Evolutionary conservation across 2,797 vertebrate genomes (phyloP), one percentile per base, ranked within the genome.

Genomic region (Myotis findleyi): DNA sequence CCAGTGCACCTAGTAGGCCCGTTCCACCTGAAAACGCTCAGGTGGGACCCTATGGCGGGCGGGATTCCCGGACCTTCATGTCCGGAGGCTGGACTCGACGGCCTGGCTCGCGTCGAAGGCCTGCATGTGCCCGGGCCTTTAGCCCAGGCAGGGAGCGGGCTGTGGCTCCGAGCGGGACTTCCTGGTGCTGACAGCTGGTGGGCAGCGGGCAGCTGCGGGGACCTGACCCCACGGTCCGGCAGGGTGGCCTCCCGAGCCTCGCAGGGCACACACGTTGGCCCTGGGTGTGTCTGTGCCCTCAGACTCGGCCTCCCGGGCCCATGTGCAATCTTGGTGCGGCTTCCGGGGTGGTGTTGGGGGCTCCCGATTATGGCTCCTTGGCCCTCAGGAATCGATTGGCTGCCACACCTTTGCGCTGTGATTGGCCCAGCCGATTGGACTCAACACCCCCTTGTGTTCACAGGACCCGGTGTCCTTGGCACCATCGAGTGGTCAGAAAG

Each of bases 41-140:
- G 23, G 20, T 30, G 64, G 44, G 12, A 10, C 51, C 33, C 0
- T 1, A 2, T 0, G 4, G 2, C 0, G 0, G 6, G n/a, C 59
- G 27, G 4, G 33, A 1, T 41, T 57, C 38, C 51, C 25, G 7
- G 72, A 66, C 66, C 49, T 59, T 85, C 64, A 1, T 0, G 30
- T 64, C 62, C 30, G 7, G 30, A 10, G 18, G 33, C 66, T 10
- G 66, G n/a, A 17, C 66, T 66, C 30, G 3, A 23, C 1, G n/a
- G 57, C 41, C 76, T 41, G 57, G 87, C n/a, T 82, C 0, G 3
- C 49, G 21, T 21, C 17, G 5, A 44, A 27, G 27, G 23, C 93
- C 92, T 71, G 51, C 23, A 2, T 6, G 33, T 53, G 18, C 27
- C 33, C 7, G 3, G 44, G 14, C 76, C 47, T 94, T 62, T 0